These are phyloP conservation scores for Timema podura DNA, from an alignment of 2,888 invertebrate genomes.

Conservation along the genomic window DNA sequence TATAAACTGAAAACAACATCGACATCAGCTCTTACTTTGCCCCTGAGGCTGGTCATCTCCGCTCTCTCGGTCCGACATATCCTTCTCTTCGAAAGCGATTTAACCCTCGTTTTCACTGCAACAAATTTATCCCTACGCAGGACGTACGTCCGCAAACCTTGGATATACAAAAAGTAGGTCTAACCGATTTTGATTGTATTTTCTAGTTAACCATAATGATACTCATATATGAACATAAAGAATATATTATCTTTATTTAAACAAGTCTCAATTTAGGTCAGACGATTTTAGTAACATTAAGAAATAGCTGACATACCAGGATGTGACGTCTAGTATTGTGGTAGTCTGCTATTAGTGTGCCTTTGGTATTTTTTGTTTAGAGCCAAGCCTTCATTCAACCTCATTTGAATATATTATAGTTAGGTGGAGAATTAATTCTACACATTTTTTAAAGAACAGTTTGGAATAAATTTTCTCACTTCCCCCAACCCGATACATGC, in stretches of 20 bases:
- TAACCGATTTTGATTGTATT: not conserved
- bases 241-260: not conserved
- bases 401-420: too few species aligned
- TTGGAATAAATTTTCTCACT: too few species aligned
- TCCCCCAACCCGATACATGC: too few species aligned
- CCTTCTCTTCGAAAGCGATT: slow-evolving; percentile 33
- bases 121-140: slow-evolving; percentile 34
- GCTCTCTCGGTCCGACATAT: slow-evolving; percentile 44
- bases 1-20: slow-evolving; percentile 27
- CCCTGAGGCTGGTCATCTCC: slow-evolving; percentile 43
- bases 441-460: too few species aligned
- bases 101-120: slow-evolving; percentile 35
- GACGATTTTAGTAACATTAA: too few species aligned
- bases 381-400: too few species aligned
- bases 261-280: not conserved
- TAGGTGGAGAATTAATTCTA: too few species aligned
- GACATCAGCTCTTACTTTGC: slow-evolving; percentile 40
- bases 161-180: slow-evolving; percentile 27
- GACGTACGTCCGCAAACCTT: slow-evolving; percentile 26
- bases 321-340: slow-evolving; percentile 27
- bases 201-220: slow-evolving; percentile 9
- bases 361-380: too few species aligned
- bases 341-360: slow-evolving; percentile 21
- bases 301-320: slow-evolving; percentile 6
- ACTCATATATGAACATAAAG: not conserved